A percentile compares a stretch with the other conserved stretches of the same genome.
Conservation (phyloP, 2,888 invertebrate genomes). For the Machimus rusticus region DNA sequence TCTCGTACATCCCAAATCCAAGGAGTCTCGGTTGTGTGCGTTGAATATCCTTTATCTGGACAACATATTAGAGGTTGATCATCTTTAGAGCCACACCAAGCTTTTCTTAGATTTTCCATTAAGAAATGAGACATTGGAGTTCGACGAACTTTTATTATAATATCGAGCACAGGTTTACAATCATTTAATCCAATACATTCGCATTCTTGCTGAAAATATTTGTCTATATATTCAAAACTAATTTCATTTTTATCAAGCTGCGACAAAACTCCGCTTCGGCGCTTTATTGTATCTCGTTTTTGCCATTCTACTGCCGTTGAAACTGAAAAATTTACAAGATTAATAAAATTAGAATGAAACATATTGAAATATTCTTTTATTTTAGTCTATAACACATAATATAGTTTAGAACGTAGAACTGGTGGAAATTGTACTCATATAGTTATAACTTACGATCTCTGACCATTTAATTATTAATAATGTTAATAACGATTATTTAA, state of each 20-base stretch:
- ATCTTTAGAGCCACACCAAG: slow-evolving; percentile 55
- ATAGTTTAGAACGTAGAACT: too few species aligned
- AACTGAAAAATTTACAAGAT: background rate
- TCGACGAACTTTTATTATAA: slow-evolving; percentile 51
- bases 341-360: background rate
- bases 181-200: slow-evolving; percentile 56
- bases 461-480: too few species aligned
- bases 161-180: slow-evolving; percentile 53
- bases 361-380: too few species aligned
- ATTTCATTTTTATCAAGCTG: background rate
- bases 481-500: too few species aligned
- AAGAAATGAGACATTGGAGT: slow-evolving; percentile 51
- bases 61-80: slow-evolving; percentile 56
- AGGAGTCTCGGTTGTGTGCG: slow-evolving; percentile 49
- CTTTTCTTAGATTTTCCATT: slow-evolving; percentile 52
- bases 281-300: background rate
- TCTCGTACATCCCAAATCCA: slow-evolving; percentile 57
- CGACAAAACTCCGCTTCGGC: background rate
- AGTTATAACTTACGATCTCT: too few species aligned
- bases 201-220: slow-evolving; percentile 50
- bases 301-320: slow-evolving; percentile 4
- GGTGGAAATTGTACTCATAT: too few species aligned
- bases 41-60: slow-evolving; percentile 43
- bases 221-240: background rate
- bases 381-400: too few species aligned